Base-by-base conservation (phyloP, 1,140 invertebrate species). In the Bombus haemorrhoidalis region DNA sequence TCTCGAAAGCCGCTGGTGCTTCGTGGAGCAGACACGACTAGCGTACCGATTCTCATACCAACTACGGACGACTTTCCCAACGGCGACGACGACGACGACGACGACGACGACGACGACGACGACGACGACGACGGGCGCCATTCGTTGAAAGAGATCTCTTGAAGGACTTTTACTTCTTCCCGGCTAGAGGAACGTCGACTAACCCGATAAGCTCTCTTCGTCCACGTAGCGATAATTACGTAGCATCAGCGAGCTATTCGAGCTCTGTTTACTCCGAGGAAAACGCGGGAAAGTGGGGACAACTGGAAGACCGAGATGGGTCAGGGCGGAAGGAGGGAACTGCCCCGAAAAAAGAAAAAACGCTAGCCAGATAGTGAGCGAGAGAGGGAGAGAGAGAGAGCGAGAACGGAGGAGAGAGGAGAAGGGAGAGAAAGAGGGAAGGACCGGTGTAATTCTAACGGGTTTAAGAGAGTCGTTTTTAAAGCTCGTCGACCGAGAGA, bases 381-480 rank as follows among this genome's bases (percentile, higher is more conserved):
- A 10, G 10, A 13, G 13, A 15, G 9, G 18, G 47, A 28, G 22
- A 22, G 25, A 68, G 22, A 71, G 73, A 10, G 34, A 39, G 12
- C 1, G 25, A 28, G 10, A 22, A 22, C 34, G n/a, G 43, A 10
- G 28, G 43, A 10, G 59, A 41, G 25, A 47, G 68, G 77, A 53
- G n/a, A 62, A 22, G 41, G 59, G 53, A 69, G 47, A 28, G 39
- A 10, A 32, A 18, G 22, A 53, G 77, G 77, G 73, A 73, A 71
- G 22, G 69, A 47, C 53, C 66, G 28, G 53, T 75, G 89, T 90
- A 89, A 89, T 87, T 90, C 78, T 89, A 89, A 84, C 87, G 66
- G 89, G 85, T 89, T 90, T 90, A 90, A 87, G 85, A 89, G 87
- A 85, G 85, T 90, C 87, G 89, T 89, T 90, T 86, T 87, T 89